phyloP scores from a whole-genome alignment of 1,140 invertebrate genomes.

The Spodoptera frugiperda region DNA sequence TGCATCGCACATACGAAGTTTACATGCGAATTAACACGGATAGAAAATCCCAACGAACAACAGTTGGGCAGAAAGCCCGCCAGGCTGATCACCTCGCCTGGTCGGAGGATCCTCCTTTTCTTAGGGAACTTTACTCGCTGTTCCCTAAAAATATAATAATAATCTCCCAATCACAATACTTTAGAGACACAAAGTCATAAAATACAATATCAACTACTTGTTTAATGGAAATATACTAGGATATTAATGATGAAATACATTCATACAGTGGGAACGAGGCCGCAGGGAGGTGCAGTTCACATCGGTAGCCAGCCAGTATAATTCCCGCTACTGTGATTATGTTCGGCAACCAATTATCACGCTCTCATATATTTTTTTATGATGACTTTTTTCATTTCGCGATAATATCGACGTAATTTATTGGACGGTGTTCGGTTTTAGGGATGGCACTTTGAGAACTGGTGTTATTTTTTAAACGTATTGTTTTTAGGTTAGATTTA shows the following conservation, averaged over 20 bases:
- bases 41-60: too few species aligned
- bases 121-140: too few species aligned
- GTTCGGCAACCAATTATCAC: constrained; percentile 31
- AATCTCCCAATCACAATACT: too few species aligned
- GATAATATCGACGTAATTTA: constrained; percentile 46
- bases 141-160: too few species aligned
- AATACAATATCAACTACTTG: background rate
- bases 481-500: too few species aligned
- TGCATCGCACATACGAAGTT: too few species aligned
- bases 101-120: too few species aligned
- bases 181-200: background rate
- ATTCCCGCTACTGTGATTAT: constrained; percentile 38
- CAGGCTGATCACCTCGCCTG: too few species aligned
- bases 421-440: constrained; percentile 21
- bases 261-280: background rate
- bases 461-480: background rate
- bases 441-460: background rate
- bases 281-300: background rate
- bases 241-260: constrained; percentile 17
- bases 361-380: constrained; percentile 11
- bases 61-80: too few species aligned
- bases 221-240: background rate
- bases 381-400: constrained; percentile 37
- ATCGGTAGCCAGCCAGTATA: background rate
- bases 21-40: too few species aligned